Evolutionary conservation across 2,113 vertebrate species (phyloP).

Genomic region (Thamnophis sirtalis): DNA sequence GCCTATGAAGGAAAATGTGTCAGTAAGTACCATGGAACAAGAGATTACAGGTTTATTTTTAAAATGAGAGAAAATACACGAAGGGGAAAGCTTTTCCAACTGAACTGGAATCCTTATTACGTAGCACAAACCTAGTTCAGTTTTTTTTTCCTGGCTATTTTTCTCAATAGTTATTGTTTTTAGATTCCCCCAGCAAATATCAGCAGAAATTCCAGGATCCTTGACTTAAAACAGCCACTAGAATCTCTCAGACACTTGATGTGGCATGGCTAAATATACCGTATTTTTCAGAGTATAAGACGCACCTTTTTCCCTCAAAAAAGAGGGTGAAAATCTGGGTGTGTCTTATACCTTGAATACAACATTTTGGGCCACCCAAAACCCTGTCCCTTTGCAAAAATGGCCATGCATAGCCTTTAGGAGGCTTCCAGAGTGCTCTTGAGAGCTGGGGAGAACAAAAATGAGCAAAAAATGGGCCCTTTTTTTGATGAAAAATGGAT

Average conservation of each 20-base stretch:
- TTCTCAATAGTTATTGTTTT: neutral
- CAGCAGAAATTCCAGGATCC: neutral
- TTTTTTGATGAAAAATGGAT: too few relatives aligned
- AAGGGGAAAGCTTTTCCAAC: neutral
- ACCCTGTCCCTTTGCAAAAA: too few relatives aligned
- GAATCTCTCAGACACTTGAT: neutral
- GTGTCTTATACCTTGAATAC: too few relatives aligned
- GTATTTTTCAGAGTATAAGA: too few relatives aligned
- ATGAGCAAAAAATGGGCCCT: too few relatives aligned
- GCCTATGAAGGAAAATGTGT: constrained; percentile 97
- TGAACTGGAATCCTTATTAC: neutral
- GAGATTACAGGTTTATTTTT: neutral
- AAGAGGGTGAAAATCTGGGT: too few relatives aligned
- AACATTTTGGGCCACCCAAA: too few relatives aligned
- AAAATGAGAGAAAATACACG: neutral
- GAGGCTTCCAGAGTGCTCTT: too few relatives aligned
- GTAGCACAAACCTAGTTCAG: neutral
- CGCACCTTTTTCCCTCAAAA: too few relatives aligned
- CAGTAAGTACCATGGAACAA: constrained; percentile 78
- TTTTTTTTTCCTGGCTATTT: neutral
- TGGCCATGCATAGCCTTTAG: too few relatives aligned
- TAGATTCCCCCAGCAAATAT: neutral
- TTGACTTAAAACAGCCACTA: neutral
- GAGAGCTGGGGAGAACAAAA: too few relatives aligned
- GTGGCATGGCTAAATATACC: neutral